Evolutionary conservation across 2,797 vertebrate species (phyloP), one percentile per base, ranked within the genome.

Genomic region (Propithecus deckenii): DNA sequence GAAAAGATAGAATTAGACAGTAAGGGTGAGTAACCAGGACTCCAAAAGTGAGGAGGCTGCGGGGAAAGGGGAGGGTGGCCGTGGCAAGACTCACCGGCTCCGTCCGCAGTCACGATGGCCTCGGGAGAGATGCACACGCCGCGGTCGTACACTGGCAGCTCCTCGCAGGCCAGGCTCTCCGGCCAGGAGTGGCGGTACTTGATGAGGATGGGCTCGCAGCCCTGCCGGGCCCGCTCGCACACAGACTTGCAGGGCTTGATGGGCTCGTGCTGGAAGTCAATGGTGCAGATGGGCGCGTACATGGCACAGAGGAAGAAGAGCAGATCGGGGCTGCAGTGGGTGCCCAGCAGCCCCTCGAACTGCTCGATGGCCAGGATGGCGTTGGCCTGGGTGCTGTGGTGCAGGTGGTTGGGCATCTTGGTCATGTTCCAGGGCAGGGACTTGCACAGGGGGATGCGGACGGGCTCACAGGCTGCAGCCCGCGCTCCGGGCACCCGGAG

Each of bases 341-440:
- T 99, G 87, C 99, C 99, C 98, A 99, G 98, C 90, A 99, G 98
- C 76, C 99, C 99, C 90, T 99, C 99, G 95, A 99, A 99, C 99
- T 99, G 99, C 98, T 99, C 99, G 97, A 99, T 99, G 97, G 99
- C 99, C 98, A 99, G 99, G 96, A 99, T 99, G 69, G 99, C 99
- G 99, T 99, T 99, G 97, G 99, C 99, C 99, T 99, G 99, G 83
- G 99, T 99, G 99, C 99, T 99, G 99, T 99, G 99, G 98, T 99
- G 99, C 97, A 99, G 99, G 98, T 99, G 99, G 99, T 99, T 99
- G 83, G 99, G 99, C 99, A 99, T 99, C 98, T 99, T 99, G 97
- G 99, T 99, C 99, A 99, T 99, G 99, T 99, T 99, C 99, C 99
- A 99, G 22, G 99, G 99, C 99, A 99, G 99, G 69, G 99, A 98